Evolutionary conservation across 2,113 vertebrate genomes (phyloP), one percentile per base, ranked within the genome.

Genomic region (Neoarius graeffei): DNA sequence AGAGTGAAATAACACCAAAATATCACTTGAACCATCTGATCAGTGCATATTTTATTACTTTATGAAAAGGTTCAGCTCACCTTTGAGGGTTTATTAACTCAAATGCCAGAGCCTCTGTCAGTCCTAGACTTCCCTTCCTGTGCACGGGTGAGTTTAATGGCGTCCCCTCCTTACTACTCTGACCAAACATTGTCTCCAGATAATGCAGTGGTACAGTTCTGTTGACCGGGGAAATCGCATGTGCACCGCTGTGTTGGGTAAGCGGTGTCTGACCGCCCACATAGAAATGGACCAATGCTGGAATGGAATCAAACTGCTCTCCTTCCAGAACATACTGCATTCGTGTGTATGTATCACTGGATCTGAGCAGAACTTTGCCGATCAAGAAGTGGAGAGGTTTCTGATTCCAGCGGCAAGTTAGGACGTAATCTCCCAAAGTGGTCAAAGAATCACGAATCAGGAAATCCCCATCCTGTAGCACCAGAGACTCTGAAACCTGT

Each of bases 401-500:
- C 2, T 97, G 96, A 91, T 93, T 96, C 97, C 97, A 99, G 92
- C 92, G 95, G 93, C 95, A 94, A 0, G 97, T 99, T 85, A 99
- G 94, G 91, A 99, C 97, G 0, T 97, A 97, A 94, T 97, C 95
- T 0, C 96, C 97, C 74, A 93, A 92, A 91, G 96, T 97, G 91
- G 97, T 97, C 90, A 96, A 96, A 0, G 98, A 99, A 94, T 99
- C 97, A 0, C 98, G 95, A 91, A 99, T 95, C 25, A 99, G 95
- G 92, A 99, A 99, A 93, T 98, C 97, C 0, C 98, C 97, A 0
- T 97, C 96, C 73, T 95, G 95, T 89, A 96, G 93, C 59, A 98
- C 96, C 20, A 99, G 94, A 62, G 94, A 97, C 94, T 98, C 97
- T 0, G 97, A 97, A 52, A 98, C 96, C 97, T 99, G 93, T 10